Conservation (phyloP, 53 echinoderm and acorn worm genomes). For the Hippasteria phrygiana region DNA sequence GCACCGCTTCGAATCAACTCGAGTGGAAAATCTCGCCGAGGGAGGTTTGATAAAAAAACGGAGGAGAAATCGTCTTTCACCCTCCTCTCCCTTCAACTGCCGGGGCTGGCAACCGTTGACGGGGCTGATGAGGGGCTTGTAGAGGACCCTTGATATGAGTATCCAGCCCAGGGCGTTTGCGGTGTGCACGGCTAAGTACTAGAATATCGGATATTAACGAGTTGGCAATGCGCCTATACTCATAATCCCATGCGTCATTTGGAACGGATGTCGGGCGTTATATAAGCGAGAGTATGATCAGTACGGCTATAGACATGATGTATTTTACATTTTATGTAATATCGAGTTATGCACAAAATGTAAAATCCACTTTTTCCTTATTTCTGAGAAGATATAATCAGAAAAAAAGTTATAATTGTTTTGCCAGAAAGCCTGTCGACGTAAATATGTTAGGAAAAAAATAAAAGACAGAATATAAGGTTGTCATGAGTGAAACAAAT, state of each 20-base stretch:
- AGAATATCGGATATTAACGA: constrained; percentile 57
- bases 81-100: background rate
- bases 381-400: too few relatives aligned
- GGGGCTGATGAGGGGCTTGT: constrained; percentile 12
- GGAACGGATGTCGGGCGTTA: constrained; percentile 38
- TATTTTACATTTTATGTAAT: too few relatives aligned
- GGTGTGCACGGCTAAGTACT: constrained; percentile 26
- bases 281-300: background rate
- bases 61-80: background rate
- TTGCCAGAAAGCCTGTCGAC: too few relatives aligned
- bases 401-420: too few relatives aligned
- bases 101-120: constrained; percentile 13
- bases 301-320: too few relatives aligned
- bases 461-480: too few relatives aligned
- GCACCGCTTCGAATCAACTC: constrained; percentile 55
- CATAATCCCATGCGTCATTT: constrained; percentile 18
- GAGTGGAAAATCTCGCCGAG: constrained; percentile 62
- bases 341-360: too few relatives aligned
- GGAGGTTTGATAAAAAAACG: constrained; percentile 24
- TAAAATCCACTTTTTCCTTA: too few relatives aligned
- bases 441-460: too few relatives aligned
- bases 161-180: background rate
- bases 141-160: background rate
- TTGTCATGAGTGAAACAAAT: too few relatives aligned
- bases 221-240: constrained; percentile 9